These are phyloP conservation scores for Aproaerema taeniolella DNA, from an alignment of 2,888 invertebrate species.

Conservation along the genomic window DNA sequence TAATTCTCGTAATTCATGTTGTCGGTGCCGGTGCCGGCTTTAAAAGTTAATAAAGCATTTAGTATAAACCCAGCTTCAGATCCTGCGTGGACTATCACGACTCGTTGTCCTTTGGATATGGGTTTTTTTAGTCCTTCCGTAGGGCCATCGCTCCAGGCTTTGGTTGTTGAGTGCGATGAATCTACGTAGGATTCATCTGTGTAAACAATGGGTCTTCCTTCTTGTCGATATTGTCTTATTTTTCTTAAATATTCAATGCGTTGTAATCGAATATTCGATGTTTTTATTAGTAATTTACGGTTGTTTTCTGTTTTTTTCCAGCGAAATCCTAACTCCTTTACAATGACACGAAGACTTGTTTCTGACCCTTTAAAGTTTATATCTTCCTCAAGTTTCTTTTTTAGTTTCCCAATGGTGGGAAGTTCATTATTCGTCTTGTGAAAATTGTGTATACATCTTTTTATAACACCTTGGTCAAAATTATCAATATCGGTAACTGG, in stretches of 20 bases:
- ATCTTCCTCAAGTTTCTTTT: too few species aligned
- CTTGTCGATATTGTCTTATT: too few species aligned
- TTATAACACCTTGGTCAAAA: constrained; percentile 31
- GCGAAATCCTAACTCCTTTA: too few species aligned
- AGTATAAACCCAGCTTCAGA: constrained; percentile 16
- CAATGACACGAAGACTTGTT: too few species aligned
- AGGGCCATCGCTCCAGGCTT: constrained; percentile 11
- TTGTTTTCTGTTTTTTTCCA: too few species aligned
- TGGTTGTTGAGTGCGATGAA: constrained; percentile 8
- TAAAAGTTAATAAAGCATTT: constrained; percentile 21
- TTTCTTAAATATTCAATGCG: too few species aligned
- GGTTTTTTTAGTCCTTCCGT: constrained; percentile 15
- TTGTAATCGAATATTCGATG: too few species aligned
- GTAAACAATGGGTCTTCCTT: too few species aligned
- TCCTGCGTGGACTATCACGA: constrained; percentile 19
- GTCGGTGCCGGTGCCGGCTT: constrained; percentile 26
- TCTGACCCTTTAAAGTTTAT: too few species aligned
- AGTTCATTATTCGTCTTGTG: too few species aligned
- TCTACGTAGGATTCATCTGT: constrained; percentile 12
- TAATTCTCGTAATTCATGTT: constrained; percentile 30
- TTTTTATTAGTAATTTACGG: too few species aligned
- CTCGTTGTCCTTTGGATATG: constrained; percentile 23
- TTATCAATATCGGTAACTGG: constrained; percentile 26
- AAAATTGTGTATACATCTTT: constrained; percentile 29
- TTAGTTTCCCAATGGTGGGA: too few species aligned